Evolutionary conservation across 2,888 invertebrate genomes (phyloP).

Genomic region (Bembecia ichneumoniformis): DNA sequence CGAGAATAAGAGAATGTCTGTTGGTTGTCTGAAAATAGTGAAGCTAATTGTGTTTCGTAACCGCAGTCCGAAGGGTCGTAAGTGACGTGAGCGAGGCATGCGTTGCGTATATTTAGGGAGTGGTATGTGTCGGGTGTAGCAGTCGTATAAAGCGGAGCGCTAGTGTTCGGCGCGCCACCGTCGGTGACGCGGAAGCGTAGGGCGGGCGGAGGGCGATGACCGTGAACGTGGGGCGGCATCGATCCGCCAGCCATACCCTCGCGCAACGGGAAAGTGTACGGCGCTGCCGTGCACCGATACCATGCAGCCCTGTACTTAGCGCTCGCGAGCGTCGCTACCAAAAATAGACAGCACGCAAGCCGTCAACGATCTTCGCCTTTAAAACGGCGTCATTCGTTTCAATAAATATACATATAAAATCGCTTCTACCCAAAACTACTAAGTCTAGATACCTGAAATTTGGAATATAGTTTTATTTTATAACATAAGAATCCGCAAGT

Average conservation of each 20-base stretch:
- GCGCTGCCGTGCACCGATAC: constrained; percentile 1
- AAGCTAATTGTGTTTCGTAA: constrained; percentile 65
- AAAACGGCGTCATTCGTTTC: too few relatives aligned
- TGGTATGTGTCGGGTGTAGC: constrained; percentile 54
- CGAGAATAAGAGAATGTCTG: too few relatives aligned
- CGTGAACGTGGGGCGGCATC: constrained; percentile 71
- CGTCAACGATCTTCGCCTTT: too few relatives aligned
- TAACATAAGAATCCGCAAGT: too few relatives aligned
- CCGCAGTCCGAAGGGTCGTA: constrained; percentile 51
- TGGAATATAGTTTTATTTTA: too few relatives aligned
- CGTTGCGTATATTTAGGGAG: constrained; percentile 8
- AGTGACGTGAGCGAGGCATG: too few relatives aligned
- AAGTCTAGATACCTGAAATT: too few relatives aligned
- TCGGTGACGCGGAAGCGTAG: constrained; percentile 66
- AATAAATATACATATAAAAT: too few relatives aligned
- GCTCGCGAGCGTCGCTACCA: background rate
- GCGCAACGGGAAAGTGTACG: constrained; percentile 63
- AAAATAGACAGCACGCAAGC: background rate
- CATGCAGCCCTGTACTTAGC: background rate
- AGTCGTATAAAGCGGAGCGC: constrained; percentile 16
- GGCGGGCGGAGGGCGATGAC: constrained; percentile 72
- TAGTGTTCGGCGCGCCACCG: constrained; percentile 18
- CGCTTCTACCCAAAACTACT: too few relatives aligned
- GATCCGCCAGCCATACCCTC: constrained; percentile 67
- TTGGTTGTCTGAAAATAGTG: constrained; percentile 47